Evolutionary conservation across 2,797 vertebrate species (phyloP), one percentile per base, ranked within the genome.

Genomic region (Pseudochirops corinnae): DNA sequence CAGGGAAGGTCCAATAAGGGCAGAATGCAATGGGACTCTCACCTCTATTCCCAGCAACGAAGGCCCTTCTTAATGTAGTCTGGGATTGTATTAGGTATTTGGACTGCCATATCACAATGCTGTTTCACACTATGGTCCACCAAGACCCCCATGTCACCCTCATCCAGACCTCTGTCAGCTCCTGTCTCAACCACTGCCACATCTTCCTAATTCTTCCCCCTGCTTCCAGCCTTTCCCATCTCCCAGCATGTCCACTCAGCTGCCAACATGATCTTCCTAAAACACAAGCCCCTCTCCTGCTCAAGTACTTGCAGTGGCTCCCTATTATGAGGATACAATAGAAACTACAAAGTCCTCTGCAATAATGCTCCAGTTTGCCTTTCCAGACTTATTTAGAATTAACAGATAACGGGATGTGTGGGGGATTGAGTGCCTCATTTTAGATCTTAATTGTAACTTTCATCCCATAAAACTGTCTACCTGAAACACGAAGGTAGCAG

Each of bases 381-480:
- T 82, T 46, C 39, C 39, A 87, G 74, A 39, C 74, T 82, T 39
- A 26, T 46, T 82, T 82, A 82, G n/a, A 24, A 82, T 24, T 21
- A 21, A 10, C 9, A 24, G 39, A 46, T 82, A 82, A 46, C 2
- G 39, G 39, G 33, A 82, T 24, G 39, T 82, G 18, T 87, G 21
- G 24, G 74, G 74, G 74, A 46, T 26, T 26, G 39, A 26, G 9
- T 10, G 39, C 21, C 2, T 90, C 13, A 74, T 67, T 82, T 90
- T 56, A 93, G n/a, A 52, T 82, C 24, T 50, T 28, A 82, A 56
- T 93, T 82, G 91, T 46, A n/a, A 0, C 33, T 94, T 52, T 60
- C 91, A 33, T 93, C 16, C 93, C 91, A 93, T 33, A 87, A 95
- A 96, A 90, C 52, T 58, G 82, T 90, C 60, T 82, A 50, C 13